Evolutionary conservation across 2,113 vertebrate genomes (phyloP).

Genomic region (Todiramphus chloris): DNA sequence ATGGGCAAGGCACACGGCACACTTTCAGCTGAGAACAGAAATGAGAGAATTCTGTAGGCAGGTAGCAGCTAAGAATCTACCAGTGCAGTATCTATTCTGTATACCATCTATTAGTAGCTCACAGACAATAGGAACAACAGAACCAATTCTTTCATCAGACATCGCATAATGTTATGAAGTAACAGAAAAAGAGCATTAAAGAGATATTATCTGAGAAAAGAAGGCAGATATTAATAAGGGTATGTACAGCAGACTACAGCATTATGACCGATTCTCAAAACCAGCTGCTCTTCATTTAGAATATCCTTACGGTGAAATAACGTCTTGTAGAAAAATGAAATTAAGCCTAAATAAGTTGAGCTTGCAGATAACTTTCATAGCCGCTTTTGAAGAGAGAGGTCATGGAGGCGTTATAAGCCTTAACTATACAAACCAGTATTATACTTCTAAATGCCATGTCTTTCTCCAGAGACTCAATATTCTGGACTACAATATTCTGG

Average conservation of each 20-base stretch:
- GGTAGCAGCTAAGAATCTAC: background rate
- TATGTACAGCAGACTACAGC: background rate
- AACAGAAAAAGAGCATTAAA: background rate
- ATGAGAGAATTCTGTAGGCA: background rate
- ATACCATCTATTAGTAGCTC: background rate
- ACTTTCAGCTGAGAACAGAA: background rate
- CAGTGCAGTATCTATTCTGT: background rate
- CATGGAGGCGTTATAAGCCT: background rate
- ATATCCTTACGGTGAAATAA: background rate
- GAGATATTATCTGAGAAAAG: background rate
- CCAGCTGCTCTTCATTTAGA: background rate
- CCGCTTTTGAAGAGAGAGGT: background rate
- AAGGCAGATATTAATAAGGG: background rate
- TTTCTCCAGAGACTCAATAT: background rate
- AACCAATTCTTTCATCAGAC: background rate
- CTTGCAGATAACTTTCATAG: background rate
- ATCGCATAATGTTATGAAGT: background rate
- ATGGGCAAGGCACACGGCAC: fast-evolving
- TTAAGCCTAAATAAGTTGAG: background rate
- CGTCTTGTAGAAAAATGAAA: background rate
- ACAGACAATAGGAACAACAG: background rate
- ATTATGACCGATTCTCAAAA: background rate
- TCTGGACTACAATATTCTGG: background rate
- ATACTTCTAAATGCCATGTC: background rate
- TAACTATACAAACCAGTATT: background rate